These are phyloP conservation scores for Podotricha telesiphe DNA, from an alignment of 2,888 invertebrate species.

Conservation along the genomic window DNA sequence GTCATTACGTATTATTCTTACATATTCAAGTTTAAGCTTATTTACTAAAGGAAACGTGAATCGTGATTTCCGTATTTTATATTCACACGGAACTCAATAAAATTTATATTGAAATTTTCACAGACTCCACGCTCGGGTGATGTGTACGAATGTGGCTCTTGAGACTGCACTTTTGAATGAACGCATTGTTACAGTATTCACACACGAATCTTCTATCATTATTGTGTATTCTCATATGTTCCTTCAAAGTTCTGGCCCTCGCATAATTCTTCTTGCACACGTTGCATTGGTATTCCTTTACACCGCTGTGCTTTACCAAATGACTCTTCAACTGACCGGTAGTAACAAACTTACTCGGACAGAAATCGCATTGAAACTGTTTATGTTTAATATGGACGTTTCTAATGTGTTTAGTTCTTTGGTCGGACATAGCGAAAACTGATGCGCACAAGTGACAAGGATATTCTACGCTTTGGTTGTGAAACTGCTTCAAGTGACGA, in stretches of 20 bases:
- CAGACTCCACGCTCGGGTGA: conserved; percentile 59
- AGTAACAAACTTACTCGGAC: conserved; percentile 63
- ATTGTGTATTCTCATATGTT: conserved; percentile 72
- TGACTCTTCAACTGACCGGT: conserved; percentile 63
- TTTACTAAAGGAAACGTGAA: neutral
- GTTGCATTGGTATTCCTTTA: conserved; percentile 67
- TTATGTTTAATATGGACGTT: conserved; percentile 67
- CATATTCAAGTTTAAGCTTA: neutral
- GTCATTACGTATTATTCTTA: neutral
- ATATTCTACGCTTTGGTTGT: conserved; percentile 65
- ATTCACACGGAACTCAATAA: neutral
- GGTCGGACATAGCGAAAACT: conserved; percentile 65
- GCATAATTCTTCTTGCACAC: conserved; percentile 74
- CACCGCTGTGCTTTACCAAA: conserved; percentile 63
- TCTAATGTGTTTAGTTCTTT: conserved; percentile 67
- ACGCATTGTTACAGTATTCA: conserved; percentile 65
- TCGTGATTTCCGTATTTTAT: neutral
- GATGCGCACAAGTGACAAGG: conserved; percentile 68
- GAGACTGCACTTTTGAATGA: conserved; percentile 74
- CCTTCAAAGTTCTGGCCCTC: conserved; percentile 61
- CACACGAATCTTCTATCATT: conserved; percentile 77
- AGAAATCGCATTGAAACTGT: conserved; percentile 60
- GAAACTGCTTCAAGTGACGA: conserved; percentile 59
- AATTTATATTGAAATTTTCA: conserved; percentile 31
- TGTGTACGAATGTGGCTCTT: conserved; percentile 70